Evolutionary conservation across 2,113 vertebrate genomes (phyloP).

Genomic region (Pithys albifrons): DNA sequence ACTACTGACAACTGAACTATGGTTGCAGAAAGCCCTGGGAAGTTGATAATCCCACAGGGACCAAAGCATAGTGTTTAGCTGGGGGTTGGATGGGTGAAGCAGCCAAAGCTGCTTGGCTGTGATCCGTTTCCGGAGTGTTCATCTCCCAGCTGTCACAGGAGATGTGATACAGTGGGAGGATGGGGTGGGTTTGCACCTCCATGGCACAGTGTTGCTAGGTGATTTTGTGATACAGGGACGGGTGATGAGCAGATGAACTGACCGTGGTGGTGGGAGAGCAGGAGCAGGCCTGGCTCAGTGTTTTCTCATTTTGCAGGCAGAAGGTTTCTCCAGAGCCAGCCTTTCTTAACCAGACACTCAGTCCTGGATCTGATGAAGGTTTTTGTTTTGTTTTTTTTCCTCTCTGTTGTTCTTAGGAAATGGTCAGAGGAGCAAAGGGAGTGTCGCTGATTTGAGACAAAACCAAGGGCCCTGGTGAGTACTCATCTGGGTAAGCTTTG

Average conservation of each 20-base stretch:
- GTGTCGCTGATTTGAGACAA: constrained; percentile 37
- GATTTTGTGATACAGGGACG: constrained; percentile 50
- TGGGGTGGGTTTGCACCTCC: constrained; percentile 59
- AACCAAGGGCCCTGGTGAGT: constrained; percentile 66
- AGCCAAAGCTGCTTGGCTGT: not conserved
- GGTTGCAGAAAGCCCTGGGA: fast-evolving
- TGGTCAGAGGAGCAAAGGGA: constrained; percentile 51
- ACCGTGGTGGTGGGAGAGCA: not conserved
- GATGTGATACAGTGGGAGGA: constrained; percentile 35
- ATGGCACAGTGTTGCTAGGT: constrained; percentile 52
- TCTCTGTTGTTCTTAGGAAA: constrained; percentile 58
- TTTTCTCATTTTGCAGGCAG: fast-evolving
- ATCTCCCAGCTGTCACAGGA: constrained; percentile 70
- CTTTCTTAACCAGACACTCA: not conserved
- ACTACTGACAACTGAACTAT: fast-evolving
- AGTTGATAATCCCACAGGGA: not conserved
- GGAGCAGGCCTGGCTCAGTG: not conserved
- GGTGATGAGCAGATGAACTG: not conserved
- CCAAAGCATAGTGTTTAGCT: not conserved
- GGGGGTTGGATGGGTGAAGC: not conserved
- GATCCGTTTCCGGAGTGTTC: constrained; percentile 48
- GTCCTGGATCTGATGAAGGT: constrained; percentile 15
- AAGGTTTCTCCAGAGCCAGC: not conserved
- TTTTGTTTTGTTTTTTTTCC: not conserved
- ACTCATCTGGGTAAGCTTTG: not conserved